phyloP scores from a whole-genome alignment of 2,888 invertebrate species.

The Spialia ferax region DNA sequence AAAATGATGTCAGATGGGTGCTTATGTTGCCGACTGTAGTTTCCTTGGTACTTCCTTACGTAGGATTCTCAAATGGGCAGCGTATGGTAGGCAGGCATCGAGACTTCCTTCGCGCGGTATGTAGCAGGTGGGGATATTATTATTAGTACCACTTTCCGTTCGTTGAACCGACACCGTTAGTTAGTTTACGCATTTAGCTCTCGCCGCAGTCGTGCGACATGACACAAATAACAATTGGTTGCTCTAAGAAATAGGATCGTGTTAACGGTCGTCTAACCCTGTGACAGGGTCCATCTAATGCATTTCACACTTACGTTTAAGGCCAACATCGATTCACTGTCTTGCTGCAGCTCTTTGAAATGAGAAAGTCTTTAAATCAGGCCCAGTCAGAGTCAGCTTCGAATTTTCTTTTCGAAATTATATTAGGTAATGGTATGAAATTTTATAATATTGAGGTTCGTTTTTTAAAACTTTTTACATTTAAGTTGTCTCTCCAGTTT shows the following conservation, averaged over 20 bases:
- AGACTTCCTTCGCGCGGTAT: constrained; percentile 62
- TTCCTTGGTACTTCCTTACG: constrained; percentile 49
- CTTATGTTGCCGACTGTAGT: constrained; percentile 40
- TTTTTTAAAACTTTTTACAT: too few species aligned
- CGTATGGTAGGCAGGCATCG: constrained; percentile 47
- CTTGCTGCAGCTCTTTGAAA: neutral
- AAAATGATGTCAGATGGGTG: constrained; percentile 29
- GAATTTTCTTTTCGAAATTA: too few species aligned
- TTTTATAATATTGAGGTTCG: neutral
- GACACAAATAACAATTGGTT: constrained; percentile 81
- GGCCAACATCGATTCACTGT: constrained; percentile 1
- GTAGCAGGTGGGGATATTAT: constrained; percentile 77
- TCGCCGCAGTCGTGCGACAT: constrained; percentile 71
- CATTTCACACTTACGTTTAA: constrained; percentile 8
- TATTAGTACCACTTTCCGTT: constrained; percentile 80
- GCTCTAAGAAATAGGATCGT: constrained; percentile 61
- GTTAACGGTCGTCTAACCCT: constrained; percentile 53
- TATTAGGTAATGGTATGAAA: too few species aligned
- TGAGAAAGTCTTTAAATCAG: neutral
- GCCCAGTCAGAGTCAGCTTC: too few species aligned
- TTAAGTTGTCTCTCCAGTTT: neutral
- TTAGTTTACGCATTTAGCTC: constrained; percentile 78
- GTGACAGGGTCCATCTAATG: constrained; percentile 6
- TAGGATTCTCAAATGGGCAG: constrained; percentile 60
- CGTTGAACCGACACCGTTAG: constrained; percentile 83